A percentile compares a stretch with the other conserved stretches of the same genome.
Evolutionary conservation across 2,888 invertebrate species (phyloP).

Genomic region (Scaptomyza parva): DNA sequence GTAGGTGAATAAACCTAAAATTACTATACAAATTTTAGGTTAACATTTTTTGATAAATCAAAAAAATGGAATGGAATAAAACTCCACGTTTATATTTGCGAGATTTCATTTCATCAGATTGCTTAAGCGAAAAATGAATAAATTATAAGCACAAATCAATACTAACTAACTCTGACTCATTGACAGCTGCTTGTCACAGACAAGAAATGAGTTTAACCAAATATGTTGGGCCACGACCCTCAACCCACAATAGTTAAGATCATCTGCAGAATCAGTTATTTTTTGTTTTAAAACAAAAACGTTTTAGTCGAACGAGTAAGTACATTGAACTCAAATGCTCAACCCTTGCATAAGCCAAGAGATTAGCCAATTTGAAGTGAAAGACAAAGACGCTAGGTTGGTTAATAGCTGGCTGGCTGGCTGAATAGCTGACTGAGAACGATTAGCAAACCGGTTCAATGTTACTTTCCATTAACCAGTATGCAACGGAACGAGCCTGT

Average conservation of each 20-base stretch:
- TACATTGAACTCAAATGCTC: constrained; percentile 35
- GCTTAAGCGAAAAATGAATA: background rate
- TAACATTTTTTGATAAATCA: too few relatives aligned
- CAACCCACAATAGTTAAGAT: constrained; percentile 26
- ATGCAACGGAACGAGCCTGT: constrained; percentile 34
- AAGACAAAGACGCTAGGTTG: constrained; percentile 48
- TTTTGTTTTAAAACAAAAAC: too few relatives aligned
- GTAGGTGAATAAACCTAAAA: too few relatives aligned
- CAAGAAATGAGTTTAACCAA: too few relatives aligned
- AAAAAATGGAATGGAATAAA: too few relatives aligned
- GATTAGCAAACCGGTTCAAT: constrained; percentile 59
- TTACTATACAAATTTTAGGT: too few relatives aligned
- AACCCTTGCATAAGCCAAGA: constrained; percentile 57
- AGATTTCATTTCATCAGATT: background rate
- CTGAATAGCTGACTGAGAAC: constrained; percentile 38
- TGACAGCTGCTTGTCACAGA: constrained; percentile 11
- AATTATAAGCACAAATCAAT: constrained; percentile 11
- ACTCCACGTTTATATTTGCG: too few relatives aligned
- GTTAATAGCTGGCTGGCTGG: too few relatives aligned
- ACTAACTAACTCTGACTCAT: constrained; percentile 11
- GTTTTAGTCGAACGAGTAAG: constrained; percentile 17
- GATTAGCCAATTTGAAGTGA: constrained; percentile 54
- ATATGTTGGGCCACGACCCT: background rate
- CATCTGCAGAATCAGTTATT: constrained; percentile 23
- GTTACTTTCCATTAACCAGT: constrained; percentile 57